Base-by-base conservation (phyloP, 1,140 invertebrate genomes). In the Caenorhabditis remanei region DNA sequence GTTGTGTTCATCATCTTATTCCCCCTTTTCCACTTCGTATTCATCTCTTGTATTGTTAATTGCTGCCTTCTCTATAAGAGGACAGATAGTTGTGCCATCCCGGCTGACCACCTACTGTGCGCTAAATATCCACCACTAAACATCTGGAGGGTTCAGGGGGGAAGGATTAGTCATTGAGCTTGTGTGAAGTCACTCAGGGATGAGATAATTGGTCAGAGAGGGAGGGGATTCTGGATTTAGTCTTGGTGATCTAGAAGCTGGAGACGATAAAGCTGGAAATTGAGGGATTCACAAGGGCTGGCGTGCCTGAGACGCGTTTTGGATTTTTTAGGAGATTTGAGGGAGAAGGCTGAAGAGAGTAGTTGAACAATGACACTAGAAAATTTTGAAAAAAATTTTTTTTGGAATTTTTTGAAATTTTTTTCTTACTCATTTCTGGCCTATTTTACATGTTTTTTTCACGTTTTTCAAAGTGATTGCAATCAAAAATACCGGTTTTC, bases 81-180 rank as follows among this genome's bases (percentile, higher is more conserved):
- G 55, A 19, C 13, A 46, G 21, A 79, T 79, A 79, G 71, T 79
- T 79, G 71, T 32, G 32, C 32, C 32, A 32, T 32, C 32, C 40
- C 71, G 50, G 16, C 71, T 79, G 71, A 53, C 46, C 71, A 79
- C 71, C 71, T 79, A 79, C 71, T 79, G 71, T 79, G 71, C 71
- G 71, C 71, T 79, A 79, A 79, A 79, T n/a, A n/a, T 79, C 71
- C 71, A 79, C 71, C 71, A 79, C 40, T 46, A 50, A 46, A 79
- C 71, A 79, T 79, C 71, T 79, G 71, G 71, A 24, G 4, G 61
- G 19, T 0, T 19, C 0, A 4, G n/a, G n/a, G 19, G 0, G 55
- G 6, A 5, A 14, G 71, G 71, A 79, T 79, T 79, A 79, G 71
- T 43, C 46, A 79, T 79, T 79, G 71, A 79, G 71, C 71, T 79